These are phyloP conservation scores for Nipponacmea schrenckii DNA, from an alignment of 2,888 invertebrate species.

Conservation along the genomic window DNA sequence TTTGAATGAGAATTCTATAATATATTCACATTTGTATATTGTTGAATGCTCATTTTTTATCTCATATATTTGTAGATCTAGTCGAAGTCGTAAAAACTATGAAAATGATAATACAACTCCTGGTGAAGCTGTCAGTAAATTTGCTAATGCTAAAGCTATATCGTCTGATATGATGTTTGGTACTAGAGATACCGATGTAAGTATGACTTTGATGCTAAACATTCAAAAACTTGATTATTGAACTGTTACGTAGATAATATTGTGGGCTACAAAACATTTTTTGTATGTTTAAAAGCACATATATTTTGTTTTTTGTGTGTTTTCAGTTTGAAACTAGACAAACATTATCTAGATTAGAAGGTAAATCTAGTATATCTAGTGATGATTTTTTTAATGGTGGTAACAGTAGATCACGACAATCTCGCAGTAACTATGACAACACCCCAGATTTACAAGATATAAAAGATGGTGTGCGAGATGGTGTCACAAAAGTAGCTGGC, in stretches of 20 bases:
- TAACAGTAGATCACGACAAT: slow-evolving; percentile 46
- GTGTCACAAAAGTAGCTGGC: slow-evolving; percentile 97
- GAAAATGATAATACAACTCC: slow-evolving; percentile 35
- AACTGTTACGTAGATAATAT: too few relatives aligned
- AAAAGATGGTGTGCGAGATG: slow-evolving; percentile 94
- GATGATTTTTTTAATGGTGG: slow-evolving; percentile 87
- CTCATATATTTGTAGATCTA: slow-evolving; percentile 33
- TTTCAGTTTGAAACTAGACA: slow-evolving; percentile 67
- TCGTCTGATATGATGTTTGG: slow-evolving; percentile 97
- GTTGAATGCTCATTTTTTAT: too few relatives aligned
- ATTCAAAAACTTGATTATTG: too few relatives aligned
- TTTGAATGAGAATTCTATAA: too few relatives aligned
- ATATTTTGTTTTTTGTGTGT: too few relatives aligned
- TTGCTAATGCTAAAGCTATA: slow-evolving; percentile 96
- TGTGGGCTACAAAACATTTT: too few relatives aligned
- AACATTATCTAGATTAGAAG: slow-evolving; percentile 84
- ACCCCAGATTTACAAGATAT: slow-evolving; percentile 91
- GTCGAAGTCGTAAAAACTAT: slow-evolving; percentile 55
- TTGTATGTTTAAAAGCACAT: too few relatives aligned
- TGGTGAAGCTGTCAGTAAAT: slow-evolving; percentile 86
- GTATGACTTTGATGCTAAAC: slow-evolving; percentile 26
- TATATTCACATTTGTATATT: too few relatives aligned
- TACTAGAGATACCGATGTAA: slow-evolving; percentile 71
- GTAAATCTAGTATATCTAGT: slow-evolving; percentile 93
- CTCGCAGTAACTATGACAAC: slow-evolving; percentile 30